Evolutionary conservation across 1,140 invertebrate genomes (phyloP).

Genomic region (Pseudomyrmex cubaensis): DNA sequence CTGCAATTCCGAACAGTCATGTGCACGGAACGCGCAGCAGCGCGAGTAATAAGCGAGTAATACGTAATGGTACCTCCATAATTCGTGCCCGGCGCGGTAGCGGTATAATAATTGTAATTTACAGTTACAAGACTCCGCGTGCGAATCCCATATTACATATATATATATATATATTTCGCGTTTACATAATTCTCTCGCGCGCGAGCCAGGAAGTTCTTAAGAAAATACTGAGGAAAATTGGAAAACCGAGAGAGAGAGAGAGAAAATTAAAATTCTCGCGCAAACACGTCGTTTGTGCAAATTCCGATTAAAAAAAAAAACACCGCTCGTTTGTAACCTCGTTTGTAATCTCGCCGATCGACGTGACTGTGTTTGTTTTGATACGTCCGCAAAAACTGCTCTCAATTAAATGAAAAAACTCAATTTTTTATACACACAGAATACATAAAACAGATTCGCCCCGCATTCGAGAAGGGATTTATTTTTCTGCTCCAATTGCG

Average conservation of each 20-base stretch:
- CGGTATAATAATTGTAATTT: slow-evolving; percentile 51
- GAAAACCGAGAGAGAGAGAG: too few species aligned
- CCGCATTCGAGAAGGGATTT: neutral
- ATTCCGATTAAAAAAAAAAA: too few species aligned
- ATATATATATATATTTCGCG: neutral
- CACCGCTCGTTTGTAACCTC: too few species aligned
- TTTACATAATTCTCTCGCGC: slow-evolving; percentile 33
- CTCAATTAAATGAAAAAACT: neutral
- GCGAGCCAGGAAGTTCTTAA: too few species aligned
- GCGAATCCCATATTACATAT: neutral
- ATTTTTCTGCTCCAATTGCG: neutral
- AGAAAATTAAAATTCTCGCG: too few species aligned
- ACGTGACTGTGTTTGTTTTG: too few species aligned
- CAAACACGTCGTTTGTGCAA: too few species aligned
- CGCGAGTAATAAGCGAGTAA: slow-evolving; percentile 36
- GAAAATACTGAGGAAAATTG: too few species aligned
- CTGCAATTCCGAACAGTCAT: neutral
- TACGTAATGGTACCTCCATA: slow-evolving; percentile 48
- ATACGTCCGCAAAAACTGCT: neutral
- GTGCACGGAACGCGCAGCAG: neutral
- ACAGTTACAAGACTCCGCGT: slow-evolving; percentile 30
- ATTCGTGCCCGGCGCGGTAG: slow-evolving; percentile 33
- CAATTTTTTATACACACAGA: neutral
- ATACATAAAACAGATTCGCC: neutral
- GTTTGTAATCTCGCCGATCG: too few species aligned